Percentiles rank a stretch among this genome's conserved stretches.
Evolutionary conservation across 2,113 vertebrate genomes (phyloP).

Genomic region (Microcebus tavaratra): DNA sequence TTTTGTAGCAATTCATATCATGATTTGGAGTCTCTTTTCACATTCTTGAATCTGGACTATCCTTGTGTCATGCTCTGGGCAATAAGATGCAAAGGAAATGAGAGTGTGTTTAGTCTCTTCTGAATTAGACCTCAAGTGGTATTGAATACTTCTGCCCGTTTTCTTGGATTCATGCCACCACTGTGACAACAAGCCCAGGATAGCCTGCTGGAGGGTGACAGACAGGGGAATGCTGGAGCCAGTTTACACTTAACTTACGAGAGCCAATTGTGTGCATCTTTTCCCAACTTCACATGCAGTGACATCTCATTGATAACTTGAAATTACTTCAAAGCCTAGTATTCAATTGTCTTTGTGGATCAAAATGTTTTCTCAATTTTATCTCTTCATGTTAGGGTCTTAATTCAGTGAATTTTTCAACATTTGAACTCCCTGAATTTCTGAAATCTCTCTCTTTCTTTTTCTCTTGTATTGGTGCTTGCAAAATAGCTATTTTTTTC

Average conservation of each 20-base stretch:
- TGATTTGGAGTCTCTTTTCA: background rate
- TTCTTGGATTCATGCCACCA: background rate
- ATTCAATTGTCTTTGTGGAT: background rate
- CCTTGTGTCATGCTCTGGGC: background rate
- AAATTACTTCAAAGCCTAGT: background rate
- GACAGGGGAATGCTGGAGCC: background rate
- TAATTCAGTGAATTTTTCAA: background rate
- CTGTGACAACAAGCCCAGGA: background rate
- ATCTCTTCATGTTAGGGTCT: background rate
- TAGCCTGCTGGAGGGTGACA: background rate
- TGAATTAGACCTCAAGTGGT: background rate
- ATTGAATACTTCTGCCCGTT: background rate
- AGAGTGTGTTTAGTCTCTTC: background rate
- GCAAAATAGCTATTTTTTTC: background rate
- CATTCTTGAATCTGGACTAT: background rate
- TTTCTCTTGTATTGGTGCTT: background rate
- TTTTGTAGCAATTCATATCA: background rate
- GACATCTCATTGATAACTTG: background rate
- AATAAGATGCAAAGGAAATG: background rate
- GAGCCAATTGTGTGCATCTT: background rate
- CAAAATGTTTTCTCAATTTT: background rate
- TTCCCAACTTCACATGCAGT: background rate
- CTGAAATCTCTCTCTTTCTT: background rate
- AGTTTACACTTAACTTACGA: background rate
- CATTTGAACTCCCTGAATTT: background rate